A percentile compares a stretch with the other conserved stretches of the same genome.
These are phyloP conservation scores for Diplodus puntazzo DNA, from an alignment of 2,797 vertebrate species.

Conservation along the genomic window DNA sequence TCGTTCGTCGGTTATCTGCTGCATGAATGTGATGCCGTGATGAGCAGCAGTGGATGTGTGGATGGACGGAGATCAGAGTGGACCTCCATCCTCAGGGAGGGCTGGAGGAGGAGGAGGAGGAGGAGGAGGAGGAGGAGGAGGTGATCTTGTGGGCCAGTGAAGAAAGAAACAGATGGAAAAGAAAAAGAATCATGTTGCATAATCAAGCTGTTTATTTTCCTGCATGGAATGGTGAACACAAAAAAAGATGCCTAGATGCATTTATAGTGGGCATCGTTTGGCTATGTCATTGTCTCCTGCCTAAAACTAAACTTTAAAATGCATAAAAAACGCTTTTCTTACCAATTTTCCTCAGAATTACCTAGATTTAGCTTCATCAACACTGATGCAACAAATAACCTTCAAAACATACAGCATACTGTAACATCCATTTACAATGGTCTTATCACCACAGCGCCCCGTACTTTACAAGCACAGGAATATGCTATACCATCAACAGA, in stretches of 20 bases:
- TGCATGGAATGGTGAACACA: conserved; percentile 90
- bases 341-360: conserved; percentile 91
- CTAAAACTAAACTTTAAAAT: conserved; percentile 91
- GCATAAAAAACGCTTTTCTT: conserved; percentile 90
- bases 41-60: conserved; percentile 60
- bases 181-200: conserved; percentile 89
- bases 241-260: conserved; percentile 90
- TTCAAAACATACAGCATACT: conserved; percentile 97
- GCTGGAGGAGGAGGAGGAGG: conserved; percentile 27
- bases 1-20: conserved; percentile 30
- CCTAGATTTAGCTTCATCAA: conserved; percentile 94
- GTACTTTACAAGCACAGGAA: conserved; percentile 94
- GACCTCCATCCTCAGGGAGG: conserved; percentile 43
- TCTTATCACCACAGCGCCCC: conserved; percentile 87
- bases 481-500: conserved; percentile 93
- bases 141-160: conserved; percentile 61
- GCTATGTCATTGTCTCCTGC: conserved; percentile 90
- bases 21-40: conserved; percentile 52
- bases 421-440: conserved; percentile 98
- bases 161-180: conserved; percentile 81
- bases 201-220: conserved; percentile 91
- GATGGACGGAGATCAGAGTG: conserved; percentile 58
- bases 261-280: conserved; percentile 90
- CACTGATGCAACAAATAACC: conserved; percentile 95
- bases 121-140: conserved; percentile 35